Evolutionary conservation across 2,113 vertebrate genomes (phyloP), one percentile per base, ranked within the genome.

Genomic region (Strigops habroptila): DNA sequence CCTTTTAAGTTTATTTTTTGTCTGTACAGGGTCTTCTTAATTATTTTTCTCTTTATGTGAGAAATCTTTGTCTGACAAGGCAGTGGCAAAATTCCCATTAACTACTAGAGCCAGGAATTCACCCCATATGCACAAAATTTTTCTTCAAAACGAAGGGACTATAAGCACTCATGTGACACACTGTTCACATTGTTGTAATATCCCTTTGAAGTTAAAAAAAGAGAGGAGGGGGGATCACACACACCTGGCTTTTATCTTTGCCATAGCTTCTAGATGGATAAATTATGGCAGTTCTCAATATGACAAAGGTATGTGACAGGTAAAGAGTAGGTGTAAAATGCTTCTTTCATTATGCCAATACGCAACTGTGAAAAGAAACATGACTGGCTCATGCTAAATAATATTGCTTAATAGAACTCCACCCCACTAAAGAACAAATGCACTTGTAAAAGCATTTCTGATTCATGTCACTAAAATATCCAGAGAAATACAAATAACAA

Each of bases 1-100:
- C 86, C 88, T 92, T 86, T 76, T n/a, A 74, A 83, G 94, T 97
- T 97, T 95, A 95, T 95, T 97, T 96, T 95, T 89, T 85, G 78
- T 97, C 93, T 92, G 77, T 79, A 76, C 4, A 23, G 14, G 27
- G 5, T 6, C 78, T 85, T 95, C 86, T 22, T 1, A 94, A 96
- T 93, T 96, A 87, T 91, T 96, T 91, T 96, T 95, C 71, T 75
- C 83, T 87, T 85, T 31, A 65, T 79, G 31, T 76, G 44, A 94
- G 91, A 96, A 95, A 95, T 59, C 69, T 73, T 91, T 89, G 78
- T 79, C 82, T 90, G 84, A 95, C 82, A 77, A 85, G 71, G 74
- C 63, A 85, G 81, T 90, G 82, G 87, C 70, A 90, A 95, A 97
- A 93, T 85, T 82, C 46, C 28, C 70, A 90, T 70, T 88, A 76